Conservation (phyloP, 2,888 invertebrate species). For the Zygothrica quintamaculata region DNA sequence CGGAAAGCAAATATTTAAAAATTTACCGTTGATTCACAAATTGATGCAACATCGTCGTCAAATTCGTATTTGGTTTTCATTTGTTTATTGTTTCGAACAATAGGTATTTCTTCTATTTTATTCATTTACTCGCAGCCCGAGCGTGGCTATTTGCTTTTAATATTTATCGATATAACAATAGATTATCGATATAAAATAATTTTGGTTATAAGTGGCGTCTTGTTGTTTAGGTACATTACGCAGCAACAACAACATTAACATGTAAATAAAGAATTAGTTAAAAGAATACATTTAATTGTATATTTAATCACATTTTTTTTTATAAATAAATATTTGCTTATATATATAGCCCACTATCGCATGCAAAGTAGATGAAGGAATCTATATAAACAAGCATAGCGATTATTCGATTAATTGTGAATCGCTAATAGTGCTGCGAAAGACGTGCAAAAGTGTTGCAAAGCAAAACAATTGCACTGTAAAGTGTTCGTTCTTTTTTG, state of each 20-base stretch:
- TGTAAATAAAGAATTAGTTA: no score
- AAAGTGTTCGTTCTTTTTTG: constrained; percentile 60
- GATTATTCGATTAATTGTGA: constrained; percentile 34
- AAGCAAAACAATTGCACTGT: constrained; percentile 60
- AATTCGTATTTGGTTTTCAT: constrained; percentile 85
- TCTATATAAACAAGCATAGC: neutral
- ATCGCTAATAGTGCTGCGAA: constrained; percentile 45
- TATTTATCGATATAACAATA: no score
- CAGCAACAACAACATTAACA: no score
- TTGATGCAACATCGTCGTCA: constrained; percentile 87
- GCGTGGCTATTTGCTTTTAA: neutral
- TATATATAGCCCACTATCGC: no score
- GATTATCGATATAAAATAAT: no score
- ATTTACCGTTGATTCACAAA: constrained; percentile 94
- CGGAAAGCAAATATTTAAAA: neutral
- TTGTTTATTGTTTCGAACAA: constrained; percentile 11
- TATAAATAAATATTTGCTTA: no score
- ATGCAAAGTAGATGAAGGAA: neutral
- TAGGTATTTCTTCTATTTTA: neutral
- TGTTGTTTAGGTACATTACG: no score
- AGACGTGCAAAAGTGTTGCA: constrained; percentile 51
- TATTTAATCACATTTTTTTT: no score
- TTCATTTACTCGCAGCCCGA: neutral
- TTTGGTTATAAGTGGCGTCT: no score
- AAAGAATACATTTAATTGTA: no score